Evolutionary conservation across 2,113 vertebrate genomes (phyloP).

Genomic region (Etheostoma spectabile): DNA sequence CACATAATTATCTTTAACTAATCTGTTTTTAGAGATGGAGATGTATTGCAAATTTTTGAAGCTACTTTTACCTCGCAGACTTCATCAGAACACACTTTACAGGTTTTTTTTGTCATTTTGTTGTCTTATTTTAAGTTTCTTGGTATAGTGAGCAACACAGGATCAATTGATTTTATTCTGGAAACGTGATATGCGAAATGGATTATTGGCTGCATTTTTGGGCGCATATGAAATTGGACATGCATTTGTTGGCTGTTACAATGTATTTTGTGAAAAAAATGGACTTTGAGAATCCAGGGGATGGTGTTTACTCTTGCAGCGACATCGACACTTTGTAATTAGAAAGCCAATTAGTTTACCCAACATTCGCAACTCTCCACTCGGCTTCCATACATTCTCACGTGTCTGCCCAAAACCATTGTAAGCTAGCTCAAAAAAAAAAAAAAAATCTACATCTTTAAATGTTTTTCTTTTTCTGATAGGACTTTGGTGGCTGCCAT

Average conservation of each 20-base stretch:
- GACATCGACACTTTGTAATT: slow-evolving; percentile 27
- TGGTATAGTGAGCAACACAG: neutral
- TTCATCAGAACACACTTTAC: neutral
- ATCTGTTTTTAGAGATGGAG: no score
- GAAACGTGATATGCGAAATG: neutral
- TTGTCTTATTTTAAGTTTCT: neutral
- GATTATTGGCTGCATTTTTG: neutral
- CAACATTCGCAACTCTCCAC: slow-evolving; percentile 32
- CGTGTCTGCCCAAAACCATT: slow-evolving; percentile 5
- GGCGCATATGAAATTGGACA: neutral
- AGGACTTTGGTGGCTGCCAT: neutral
- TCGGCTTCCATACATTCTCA: slow-evolving; percentile 1
- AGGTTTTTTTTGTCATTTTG: neutral
- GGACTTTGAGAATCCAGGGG: slow-evolving; percentile 9
- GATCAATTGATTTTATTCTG: neutral
- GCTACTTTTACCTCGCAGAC: neutral
- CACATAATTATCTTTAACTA: no score
- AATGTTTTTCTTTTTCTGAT: slow-evolving; percentile 41
- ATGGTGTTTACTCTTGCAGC: slow-evolving; percentile 37
- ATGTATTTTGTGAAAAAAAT: neutral
- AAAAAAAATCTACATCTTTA: slow-evolving; percentile 35
- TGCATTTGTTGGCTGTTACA: neutral
- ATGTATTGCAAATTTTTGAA: no score
- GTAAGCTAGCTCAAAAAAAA: no score
- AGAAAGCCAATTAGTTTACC: slow-evolving; percentile 43